These are phyloP conservation scores for Uloborus plumipes DNA, from an alignment of 2,888 invertebrate species.

Conservation along the genomic window DNA sequence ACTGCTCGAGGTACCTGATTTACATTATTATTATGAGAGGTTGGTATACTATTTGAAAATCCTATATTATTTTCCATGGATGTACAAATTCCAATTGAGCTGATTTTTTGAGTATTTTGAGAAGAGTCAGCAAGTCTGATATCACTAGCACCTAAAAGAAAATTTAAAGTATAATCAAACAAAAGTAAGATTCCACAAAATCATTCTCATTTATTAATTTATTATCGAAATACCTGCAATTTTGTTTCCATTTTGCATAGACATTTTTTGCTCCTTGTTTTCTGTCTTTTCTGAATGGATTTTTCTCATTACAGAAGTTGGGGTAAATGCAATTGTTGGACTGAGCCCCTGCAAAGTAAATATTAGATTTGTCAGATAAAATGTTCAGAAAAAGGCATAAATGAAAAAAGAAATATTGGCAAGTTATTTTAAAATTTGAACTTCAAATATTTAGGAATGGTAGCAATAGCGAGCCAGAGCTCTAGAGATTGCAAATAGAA, in stretches of 20 bases:
- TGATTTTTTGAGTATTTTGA: conserved; percentile 33
- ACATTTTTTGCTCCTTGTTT: conserved; percentile 49
- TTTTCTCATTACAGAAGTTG: conserved; percentile 92
- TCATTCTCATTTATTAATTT: background rate
- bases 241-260: conserved; percentile 48
- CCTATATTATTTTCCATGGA: conserved; percentile 4
- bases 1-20: conserved; percentile 48
- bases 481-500: too few species aligned
- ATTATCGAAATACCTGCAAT: conserved; percentile 10
- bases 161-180: background rate
- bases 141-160: conserved; percentile 21
- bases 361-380: too few species aligned
- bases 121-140: conserved; percentile 5
- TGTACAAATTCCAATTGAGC: background rate
- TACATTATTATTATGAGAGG: too few species aligned
- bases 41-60: background rate
- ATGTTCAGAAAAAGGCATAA: background rate
- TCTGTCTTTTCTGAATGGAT: conserved; percentile 91
- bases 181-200: background rate
- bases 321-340: conserved; percentile 79
- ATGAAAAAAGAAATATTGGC: background rate
- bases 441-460: too few species aligned
- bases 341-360: conserved; percentile 39
- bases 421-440: too few species aligned
- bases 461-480: too few species aligned